These are phyloP conservation scores for Apocheima hispidaria DNA, from an alignment of 2,888 invertebrate genomes.

Conservation along the genomic window DNA sequence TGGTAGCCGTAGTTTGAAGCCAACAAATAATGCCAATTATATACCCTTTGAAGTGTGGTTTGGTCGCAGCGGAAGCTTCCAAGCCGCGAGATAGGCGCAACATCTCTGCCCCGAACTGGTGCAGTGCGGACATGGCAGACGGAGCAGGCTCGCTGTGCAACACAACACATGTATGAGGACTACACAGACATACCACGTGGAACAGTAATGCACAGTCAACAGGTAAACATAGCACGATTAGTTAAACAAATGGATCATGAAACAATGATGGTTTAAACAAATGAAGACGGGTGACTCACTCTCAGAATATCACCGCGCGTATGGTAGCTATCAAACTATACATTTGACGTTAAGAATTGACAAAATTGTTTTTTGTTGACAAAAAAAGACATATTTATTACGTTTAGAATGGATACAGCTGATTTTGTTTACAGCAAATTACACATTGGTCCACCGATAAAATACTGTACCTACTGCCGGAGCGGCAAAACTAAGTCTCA, in stretches of 20 bases:
- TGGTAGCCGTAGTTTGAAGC: slow-evolving; percentile 52
- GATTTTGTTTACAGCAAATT: too few species aligned
- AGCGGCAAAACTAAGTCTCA: too few species aligned
- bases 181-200: slow-evolving; percentile 64
- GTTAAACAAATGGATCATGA: neutral
- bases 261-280: too few species aligned
- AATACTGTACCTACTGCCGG: too few species aligned
- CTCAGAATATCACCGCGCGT: too few species aligned
- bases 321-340: too few species aligned
- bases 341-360: too few species aligned
- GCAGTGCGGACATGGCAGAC: slow-evolving; percentile 93
- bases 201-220: slow-evolving; percentile 37
- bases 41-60: slow-evolving; percentile 82
- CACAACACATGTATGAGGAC: slow-evolving; percentile 75
- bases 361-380: too few species aligned
- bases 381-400: too few species aligned
- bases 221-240: slow-evolving; percentile 12
- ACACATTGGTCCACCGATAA: too few species aligned
- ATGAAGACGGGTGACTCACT: too few species aligned
- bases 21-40: slow-evolving; percentile 72
- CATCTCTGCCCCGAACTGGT: slow-evolving; percentile 95
- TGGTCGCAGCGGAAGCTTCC: slow-evolving; percentile 88
- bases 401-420: too few species aligned
- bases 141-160: slow-evolving; percentile 91
- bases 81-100: slow-evolving; percentile 92